Evolutionary conservation across 1,140 invertebrate species (phyloP).

Genomic region (Phymastichus coffea): DNA sequence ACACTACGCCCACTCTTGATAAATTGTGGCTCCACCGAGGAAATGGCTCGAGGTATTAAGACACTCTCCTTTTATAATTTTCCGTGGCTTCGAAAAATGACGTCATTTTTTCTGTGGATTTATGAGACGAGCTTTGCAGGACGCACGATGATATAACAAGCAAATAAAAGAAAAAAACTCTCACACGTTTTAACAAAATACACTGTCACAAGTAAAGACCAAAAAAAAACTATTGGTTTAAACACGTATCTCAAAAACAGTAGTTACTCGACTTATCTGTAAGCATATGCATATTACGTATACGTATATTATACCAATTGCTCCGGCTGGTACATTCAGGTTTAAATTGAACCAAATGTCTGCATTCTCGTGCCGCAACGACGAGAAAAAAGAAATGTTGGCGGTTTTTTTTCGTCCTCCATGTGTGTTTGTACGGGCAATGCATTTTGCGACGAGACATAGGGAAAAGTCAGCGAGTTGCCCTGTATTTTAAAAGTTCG

Average conservation of each 20-base stretch:
- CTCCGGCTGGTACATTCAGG: slow-evolving; percentile 48
- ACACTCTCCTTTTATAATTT: no score
- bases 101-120: no score
- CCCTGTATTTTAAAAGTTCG: slow-evolving; percentile 6
- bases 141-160: no score
- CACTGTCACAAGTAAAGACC: no score
- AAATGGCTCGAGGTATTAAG: no score
- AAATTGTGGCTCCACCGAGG: no score
- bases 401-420: neutral
- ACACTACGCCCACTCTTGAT: no score
- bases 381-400: neutral
- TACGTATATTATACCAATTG: slow-evolving; percentile 31
- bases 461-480: slow-evolving; percentile 10
- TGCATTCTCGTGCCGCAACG: neutral
- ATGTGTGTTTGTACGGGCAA: neutral
- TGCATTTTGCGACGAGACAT: neutral
- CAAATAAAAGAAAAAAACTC: no score
- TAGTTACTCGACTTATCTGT: slow-evolving; percentile 40
- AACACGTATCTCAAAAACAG: no score
- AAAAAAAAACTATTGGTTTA: no score
- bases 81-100: no score
- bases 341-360: slow-evolving; percentile 30
- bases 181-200: no score
- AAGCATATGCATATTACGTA: slow-evolving; percentile 18
- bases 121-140: slow-evolving; percentile 33